phyloP scores from a whole-genome alignment of 2,888 invertebrate species.

The Gortyna flavago region DNA sequence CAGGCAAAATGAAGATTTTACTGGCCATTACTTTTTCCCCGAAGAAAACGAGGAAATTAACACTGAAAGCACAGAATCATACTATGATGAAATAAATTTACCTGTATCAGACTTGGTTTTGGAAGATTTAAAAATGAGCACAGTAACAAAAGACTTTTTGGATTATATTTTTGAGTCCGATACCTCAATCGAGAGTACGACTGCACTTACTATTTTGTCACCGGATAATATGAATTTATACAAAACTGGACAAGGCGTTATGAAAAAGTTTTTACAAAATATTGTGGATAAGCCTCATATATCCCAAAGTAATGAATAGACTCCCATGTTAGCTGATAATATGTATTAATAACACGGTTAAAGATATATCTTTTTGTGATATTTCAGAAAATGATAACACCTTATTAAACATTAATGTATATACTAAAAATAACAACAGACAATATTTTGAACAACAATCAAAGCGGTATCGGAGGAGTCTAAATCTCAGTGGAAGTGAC shows the following conservation, averaged over 20 bases:
- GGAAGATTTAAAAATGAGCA: constrained; percentile 80
- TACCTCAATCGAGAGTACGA: constrained; percentile 74
- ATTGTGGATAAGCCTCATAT: constrained; percentile 66
- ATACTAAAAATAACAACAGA: constrained; percentile 2
- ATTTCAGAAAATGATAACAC: constrained; percentile 49
- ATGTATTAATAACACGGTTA: neutral
- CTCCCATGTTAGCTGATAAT: constrained; percentile 12
- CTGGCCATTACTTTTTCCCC: constrained; percentile 87
- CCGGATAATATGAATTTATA: constrained; percentile 73
- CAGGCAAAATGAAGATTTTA: constrained; percentile 79
- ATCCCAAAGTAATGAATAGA: constrained; percentile 46
- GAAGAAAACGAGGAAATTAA: constrained; percentile 79
- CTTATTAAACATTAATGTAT: constrained; percentile 13
- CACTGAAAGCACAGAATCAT: constrained; percentile 76
- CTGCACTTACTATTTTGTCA: constrained; percentile 66
- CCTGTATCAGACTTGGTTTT: constrained; percentile 79
- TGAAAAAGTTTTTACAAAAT: constrained; percentile 78
- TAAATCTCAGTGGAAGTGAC: constrained; percentile 14
- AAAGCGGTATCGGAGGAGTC: constrained; percentile 30
- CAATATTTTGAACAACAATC: constrained; percentile 20
- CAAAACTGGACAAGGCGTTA: constrained; percentile 73
- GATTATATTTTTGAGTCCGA: constrained; percentile 86
- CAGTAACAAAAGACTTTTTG: constrained; percentile 82
- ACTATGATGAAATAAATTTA: constrained; percentile 78
- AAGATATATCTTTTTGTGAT: constrained; percentile 26